These are phyloP conservation scores for Reticulitermes lucifugus DNA, from an alignment of 2,888 invertebrate genomes.

Conservation along the genomic window DNA sequence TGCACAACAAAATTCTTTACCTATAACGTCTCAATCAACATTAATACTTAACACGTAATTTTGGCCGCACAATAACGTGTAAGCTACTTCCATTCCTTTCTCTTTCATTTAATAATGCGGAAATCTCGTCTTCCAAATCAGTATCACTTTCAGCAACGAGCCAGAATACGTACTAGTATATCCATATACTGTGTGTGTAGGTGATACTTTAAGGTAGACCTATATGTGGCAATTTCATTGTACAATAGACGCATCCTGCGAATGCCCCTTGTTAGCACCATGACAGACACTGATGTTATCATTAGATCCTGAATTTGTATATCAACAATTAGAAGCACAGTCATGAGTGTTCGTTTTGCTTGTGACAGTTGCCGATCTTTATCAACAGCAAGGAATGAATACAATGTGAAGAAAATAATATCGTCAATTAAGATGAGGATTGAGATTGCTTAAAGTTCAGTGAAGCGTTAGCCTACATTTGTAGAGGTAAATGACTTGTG, in stretches of 20 bases:
- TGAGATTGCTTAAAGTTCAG: background rate
- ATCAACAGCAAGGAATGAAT: background rate
- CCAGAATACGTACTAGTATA: no score
- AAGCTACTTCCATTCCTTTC: no score
- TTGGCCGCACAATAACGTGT: no score
- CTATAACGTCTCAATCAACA: no score
- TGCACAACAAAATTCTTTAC: no score
- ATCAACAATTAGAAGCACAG: background rate
- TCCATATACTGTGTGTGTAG: no score
- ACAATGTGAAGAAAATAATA: background rate
- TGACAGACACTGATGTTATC: background rate
- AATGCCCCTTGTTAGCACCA: background rate
- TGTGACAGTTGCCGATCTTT: slow-evolving; percentile 4
- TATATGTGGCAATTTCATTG: background rate
- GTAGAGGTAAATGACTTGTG: background rate
- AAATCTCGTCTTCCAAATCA: no score
- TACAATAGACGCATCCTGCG: background rate
- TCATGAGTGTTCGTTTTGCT: slow-evolving; percentile 2
- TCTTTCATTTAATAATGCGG: no score
- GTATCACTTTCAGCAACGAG: no score
- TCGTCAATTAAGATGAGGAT: slow-evolving; percentile 4
- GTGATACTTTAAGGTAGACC: background rate
- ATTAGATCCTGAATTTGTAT: background rate
- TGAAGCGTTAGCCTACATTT: background rate
- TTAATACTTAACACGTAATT: no score